Percentiles rank a stretch among this genome's conserved stretches.
phyloP scores from a whole-genome alignment of 2,888 invertebrate genomes.

The Hydraecia micacea region DNA sequence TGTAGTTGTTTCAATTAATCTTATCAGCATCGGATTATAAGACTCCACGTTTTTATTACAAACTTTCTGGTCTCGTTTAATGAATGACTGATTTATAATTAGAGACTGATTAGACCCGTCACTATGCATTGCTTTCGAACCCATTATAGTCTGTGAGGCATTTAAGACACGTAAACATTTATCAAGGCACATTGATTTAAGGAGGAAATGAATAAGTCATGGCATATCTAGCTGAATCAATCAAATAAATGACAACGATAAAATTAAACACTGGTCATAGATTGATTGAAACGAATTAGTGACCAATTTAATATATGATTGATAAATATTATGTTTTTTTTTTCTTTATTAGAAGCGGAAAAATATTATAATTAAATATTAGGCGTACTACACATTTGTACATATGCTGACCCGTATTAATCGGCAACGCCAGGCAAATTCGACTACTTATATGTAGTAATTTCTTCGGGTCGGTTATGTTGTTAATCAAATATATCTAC shows the following conservation, averaged over 20 bases:
- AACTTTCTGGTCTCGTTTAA: conserved; percentile 14
- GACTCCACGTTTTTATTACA: conserved; percentile 1
- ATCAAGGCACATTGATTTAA: conserved; percentile 8
- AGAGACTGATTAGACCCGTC: background rate
- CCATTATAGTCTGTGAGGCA: conserved; percentile 3
- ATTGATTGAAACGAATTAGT: conserved; percentile 26
- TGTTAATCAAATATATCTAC: background rate
- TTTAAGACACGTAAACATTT: conserved; percentile 4
- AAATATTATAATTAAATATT: background rate
- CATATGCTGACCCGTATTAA: background rate
- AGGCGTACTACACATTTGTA: too few species aligned
- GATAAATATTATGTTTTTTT: background rate
- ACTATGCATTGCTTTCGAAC: conserved; percentile 2
- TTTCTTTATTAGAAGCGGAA: background rate
- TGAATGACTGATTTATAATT: background rate
- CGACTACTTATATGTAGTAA: background rate
- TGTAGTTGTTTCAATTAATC: conserved; percentile 29
- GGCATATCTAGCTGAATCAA: conserved; percentile 28
- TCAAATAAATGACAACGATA: conserved; percentile 27
- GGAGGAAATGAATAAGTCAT: conserved; percentile 32
- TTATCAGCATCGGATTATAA: conserved; percentile 5
- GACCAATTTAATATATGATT: background rate
- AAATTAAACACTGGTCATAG: background rate
- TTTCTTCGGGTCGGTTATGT: background rate
- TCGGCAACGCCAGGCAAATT: background rate